Evolutionary conservation across 1,140 invertebrate species (phyloP).

Genomic region (Tetraneura akinire): DNA sequence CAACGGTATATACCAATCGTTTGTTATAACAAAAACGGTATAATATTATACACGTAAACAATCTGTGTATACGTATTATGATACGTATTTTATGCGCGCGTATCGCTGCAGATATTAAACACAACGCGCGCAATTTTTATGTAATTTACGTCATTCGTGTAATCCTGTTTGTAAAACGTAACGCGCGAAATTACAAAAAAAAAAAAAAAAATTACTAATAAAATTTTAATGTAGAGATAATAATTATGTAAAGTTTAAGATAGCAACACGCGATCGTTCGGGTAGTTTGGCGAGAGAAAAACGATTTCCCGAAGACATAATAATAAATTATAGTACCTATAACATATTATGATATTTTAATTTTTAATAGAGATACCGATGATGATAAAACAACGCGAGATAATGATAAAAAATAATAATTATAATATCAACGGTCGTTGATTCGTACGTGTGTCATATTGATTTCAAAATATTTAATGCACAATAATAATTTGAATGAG

Average conservation of each 20-base stretch:
- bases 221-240: no score
- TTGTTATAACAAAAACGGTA: conserved; percentile 2
- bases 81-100: conserved; percentile 3
- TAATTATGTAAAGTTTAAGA: not conserved
- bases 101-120: not conserved
- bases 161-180: no score
- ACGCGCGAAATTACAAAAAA: no score
- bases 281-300: not conserved
- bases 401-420: not conserved
- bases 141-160: no score
- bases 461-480: not conserved
- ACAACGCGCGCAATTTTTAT: not conserved
- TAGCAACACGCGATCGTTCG: conserved; percentile 15
- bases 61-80: not conserved
- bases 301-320: not conserved
- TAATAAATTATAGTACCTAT: not conserved
- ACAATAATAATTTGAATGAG: not conserved
- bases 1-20: not conserved
- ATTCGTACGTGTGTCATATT: not conserved
- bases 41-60: no score
- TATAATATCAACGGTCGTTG: not conserved
- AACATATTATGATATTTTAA: no score
- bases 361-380: not conserved
- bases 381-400: not conserved
- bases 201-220: no score